Base-by-base conservation (phyloP, 2,888 invertebrate genomes). In the Labia minor region DNA sequence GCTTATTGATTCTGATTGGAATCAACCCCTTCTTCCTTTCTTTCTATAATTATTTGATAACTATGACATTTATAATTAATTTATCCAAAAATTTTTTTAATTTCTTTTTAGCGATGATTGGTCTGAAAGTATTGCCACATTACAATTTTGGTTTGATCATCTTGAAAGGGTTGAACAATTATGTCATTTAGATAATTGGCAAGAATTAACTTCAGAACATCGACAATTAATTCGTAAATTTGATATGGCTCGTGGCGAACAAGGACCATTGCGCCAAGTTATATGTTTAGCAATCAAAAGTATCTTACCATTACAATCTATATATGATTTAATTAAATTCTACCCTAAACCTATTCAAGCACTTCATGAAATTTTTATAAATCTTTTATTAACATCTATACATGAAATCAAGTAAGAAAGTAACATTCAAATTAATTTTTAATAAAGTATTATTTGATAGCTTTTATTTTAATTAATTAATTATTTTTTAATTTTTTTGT, bases 141-240 rank as follows among this genome's bases (percentile, higher is more conserved):
- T 72, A 19, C 49, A 69, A 37, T 64, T 64, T 1, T 72, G 71
- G 71, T 63, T 63, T 20, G 66, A 64, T 1, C 72, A 72, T 65
- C 62, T 72, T 14, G 68, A 69, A 26, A 19, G 26, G 1, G 19
- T 70, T 4, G n/a, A n/a, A 2, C 8, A n/a, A 3, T 11, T 49
- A 11, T 49, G 49, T 14, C 49, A 49, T 3, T 49, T 16, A 49
- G 6, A 49, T 8, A 49, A 49, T 49, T 49, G 49, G 49, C 2
- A 3, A 2, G 6, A 33, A 33, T 3, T 49, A 14, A n/a, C 49
- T 10, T 3, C 16, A 2, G 49, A 49, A 3, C 49, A 49, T 49
- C 49, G 49, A 2, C 4, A 49, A 8, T 14, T 63, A 14, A 49
- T 49, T 49, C 49, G 49, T n/a, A 11, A 49, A 11, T 49, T 70